Base-by-base conservation (phyloP, 2,888 invertebrate genomes). In the Chloroclysta siterata region DNA sequence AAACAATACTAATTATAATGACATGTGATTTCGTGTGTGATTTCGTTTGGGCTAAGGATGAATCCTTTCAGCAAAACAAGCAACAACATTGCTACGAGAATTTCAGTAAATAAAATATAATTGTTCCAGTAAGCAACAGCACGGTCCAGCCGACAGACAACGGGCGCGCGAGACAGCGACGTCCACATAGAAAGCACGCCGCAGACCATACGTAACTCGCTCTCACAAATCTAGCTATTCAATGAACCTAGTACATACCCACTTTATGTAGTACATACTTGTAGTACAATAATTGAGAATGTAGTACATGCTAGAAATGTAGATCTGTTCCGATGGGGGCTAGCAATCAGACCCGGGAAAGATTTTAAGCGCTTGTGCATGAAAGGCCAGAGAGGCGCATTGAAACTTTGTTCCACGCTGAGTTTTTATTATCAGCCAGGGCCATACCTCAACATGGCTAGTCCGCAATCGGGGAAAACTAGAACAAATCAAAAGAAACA, bases 181-280 rank as follows among this genome's bases (percentile, higher is more conserved):
- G 83, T 55, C 66, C 63, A 48, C 87, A 80, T 59, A 87, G 86
- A 76, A 83, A 86, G 73, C 86, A 80, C 70, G 80, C 85, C 52
- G 69, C 85, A 17, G 90, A 90, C 67, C 88, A 89, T 80, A 89
- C 90, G 72, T 90, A 91, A 83, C 78, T 74, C 29, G 7, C 50
- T 36, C 47, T 28, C 17, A 46, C 14, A 33, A 44, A 10, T 11
- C 33, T 42, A 51, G 29, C 42, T 44, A 51, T 22, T 11, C 36
- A 29, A 39, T 48, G 48, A 48, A 28, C 28, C 8, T 55, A 41
- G 46, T 54, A 33, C 55, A 44, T 47, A 55, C 47, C 17, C 46
- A 46, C 17, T 17, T 17, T 46, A 46, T 17, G 7, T 42, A 42
- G n/a, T 46, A 44, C 29, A 53, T 22, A 22, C 36, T 39, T 39